Conservation (phyloP, 2,113 vertebrate genomes). For the Platanista minor region DNA sequence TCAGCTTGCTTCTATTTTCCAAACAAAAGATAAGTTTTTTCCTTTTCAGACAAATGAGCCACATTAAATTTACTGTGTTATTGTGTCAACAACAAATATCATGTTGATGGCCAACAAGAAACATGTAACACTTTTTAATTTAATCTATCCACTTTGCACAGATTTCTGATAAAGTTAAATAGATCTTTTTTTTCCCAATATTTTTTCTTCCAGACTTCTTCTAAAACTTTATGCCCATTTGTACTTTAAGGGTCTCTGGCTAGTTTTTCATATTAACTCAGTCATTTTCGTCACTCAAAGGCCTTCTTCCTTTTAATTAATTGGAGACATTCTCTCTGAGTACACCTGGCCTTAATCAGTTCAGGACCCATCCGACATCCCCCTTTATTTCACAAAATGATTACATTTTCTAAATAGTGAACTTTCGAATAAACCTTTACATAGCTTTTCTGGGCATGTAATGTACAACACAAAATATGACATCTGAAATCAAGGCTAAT, state of each 20-base stretch:
- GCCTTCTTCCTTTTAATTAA: background rate
- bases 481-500: background rate
- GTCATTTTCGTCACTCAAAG: background rate
- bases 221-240: background rate
- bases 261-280: background rate
- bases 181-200: background rate
- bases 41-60: conserved; percentile 50
- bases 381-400: conserved; percentile 4
- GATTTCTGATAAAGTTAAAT: conserved; percentile 30
- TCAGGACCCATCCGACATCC: background rate
- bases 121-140: conserved; percentile 27
- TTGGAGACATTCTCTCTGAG: background rate
- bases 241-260: background rate
- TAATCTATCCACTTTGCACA: conserved; percentile 32
- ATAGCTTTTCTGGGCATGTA: background rate
- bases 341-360: background rate
- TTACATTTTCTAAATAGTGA: background rate
- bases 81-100: conserved; percentile 45
- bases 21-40: conserved; percentile 61
- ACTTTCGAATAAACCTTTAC: background rate
- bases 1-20: background rate
- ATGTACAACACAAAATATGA: background rate
- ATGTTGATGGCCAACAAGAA: conserved; percentile 3
- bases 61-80: conserved; percentile 24
- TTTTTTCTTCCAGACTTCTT: background rate